A percentile compares a stretch with the other conserved stretches of the same genome.
phyloP scores from a whole-genome alignment of 2,888 invertebrate genomes.

The Cepaea hortensis region DNA sequence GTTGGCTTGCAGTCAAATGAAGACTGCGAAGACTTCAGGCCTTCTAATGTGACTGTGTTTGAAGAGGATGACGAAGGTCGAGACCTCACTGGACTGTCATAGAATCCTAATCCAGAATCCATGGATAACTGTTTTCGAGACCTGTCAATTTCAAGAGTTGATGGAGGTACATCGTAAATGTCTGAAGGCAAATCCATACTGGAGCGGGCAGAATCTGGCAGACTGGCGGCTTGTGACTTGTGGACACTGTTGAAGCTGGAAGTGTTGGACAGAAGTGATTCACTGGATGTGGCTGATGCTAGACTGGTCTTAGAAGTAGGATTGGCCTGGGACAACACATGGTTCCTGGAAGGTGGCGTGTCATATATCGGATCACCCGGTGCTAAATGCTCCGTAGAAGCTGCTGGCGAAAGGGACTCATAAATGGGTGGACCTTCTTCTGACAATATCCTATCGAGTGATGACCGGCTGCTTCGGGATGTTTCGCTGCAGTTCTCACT shows the following conservation, averaged over 20 bases:
- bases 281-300: slow-evolving; percentile 73
- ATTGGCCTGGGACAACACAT: slow-evolving; percentile 39
- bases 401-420: slow-evolving; percentile 45
- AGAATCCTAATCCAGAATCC: slow-evolving; percentile 77
- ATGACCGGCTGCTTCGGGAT: slow-evolving; percentile 49
- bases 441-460: slow-evolving; percentile 51
- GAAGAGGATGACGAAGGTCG: slow-evolving; percentile 52
- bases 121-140: slow-evolving; percentile 65
- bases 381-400: slow-evolving; percentile 31
- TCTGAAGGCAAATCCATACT: slow-evolving; percentile 74
- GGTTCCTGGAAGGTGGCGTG: slow-evolving; percentile 50
- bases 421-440: slow-evolving; percentile 48
- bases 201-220: slow-evolving; percentile 79
- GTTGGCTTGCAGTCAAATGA: slow-evolving; percentile 37
- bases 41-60: slow-evolving; percentile 34
- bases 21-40: slow-evolving; percentile 37
- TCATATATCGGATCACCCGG: slow-evolving; percentile 51
- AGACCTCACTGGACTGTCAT: slow-evolving; percentile 81
- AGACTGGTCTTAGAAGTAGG: slow-evolving; percentile 64
- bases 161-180: slow-evolving; percentile 69
- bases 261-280: slow-evolving; percentile 70
- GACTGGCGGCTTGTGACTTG: slow-evolving; percentile 79
- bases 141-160: slow-evolving; percentile 53
- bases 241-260: slow-evolving; percentile 79
- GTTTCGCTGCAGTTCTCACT: slow-evolving; percentile 50